These are phyloP conservation scores for Rhodeus uyekii DNA, from an alignment of 2,797 vertebrate genomes.

Conservation along the genomic window DNA sequence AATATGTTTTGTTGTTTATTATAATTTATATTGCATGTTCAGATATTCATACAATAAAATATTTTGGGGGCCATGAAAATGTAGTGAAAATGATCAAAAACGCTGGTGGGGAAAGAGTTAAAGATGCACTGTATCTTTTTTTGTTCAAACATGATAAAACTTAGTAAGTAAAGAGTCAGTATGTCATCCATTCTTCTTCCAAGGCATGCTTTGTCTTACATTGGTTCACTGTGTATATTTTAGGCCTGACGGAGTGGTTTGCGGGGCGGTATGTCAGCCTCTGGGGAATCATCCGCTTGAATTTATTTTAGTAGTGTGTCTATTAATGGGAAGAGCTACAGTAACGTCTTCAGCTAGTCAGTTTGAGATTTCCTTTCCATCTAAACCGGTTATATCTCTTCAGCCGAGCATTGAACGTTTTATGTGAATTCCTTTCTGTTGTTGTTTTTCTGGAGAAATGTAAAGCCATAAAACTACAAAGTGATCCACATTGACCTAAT, in stretches of 20 bases:
- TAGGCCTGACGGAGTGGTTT: no score
- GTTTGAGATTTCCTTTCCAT: neutral
- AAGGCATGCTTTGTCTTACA: neutral
- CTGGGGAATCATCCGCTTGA: neutral
- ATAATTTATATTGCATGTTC: no score
- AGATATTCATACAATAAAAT: no score
- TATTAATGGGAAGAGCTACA: neutral
- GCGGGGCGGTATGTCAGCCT: no score
- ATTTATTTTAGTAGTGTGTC: neutral
- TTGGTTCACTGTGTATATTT: neutral
- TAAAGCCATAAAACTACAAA: neutral
- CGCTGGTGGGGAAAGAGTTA: no score
- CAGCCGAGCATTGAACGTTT: neutral
- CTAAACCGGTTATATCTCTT: neutral
- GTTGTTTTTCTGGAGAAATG: neutral
- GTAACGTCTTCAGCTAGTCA: neutral
- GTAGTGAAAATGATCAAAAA: no score
- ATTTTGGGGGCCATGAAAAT: no score
- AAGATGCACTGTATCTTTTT: no score
- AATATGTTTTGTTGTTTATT: no score
- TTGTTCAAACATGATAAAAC: no score
- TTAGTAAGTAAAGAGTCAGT: no score
- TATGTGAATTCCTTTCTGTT: neutral
- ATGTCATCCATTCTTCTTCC: no score
- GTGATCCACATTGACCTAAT: neutral